phyloP scores from a whole-genome alignment of 2,797 vertebrate species.

The Lycodopsis pacificus region DNA sequence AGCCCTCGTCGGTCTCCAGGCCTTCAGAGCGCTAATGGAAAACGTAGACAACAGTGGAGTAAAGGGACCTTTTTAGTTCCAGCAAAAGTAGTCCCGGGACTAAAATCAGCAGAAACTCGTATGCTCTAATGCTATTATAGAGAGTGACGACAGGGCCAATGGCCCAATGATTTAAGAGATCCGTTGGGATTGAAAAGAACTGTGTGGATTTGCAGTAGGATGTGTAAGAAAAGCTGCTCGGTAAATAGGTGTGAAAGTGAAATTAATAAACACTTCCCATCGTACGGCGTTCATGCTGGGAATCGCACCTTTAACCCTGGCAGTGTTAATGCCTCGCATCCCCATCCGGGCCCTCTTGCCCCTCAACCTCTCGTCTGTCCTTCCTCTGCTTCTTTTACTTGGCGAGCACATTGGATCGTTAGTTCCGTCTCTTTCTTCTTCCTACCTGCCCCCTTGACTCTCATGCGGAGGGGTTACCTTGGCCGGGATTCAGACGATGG shows the following conservation, averaged over 20 bases:
- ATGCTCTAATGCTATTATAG: not conserved
- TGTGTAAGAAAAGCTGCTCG: not conserved
- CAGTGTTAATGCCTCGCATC: slow-evolving; percentile 1
- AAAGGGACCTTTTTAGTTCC: not conserved
- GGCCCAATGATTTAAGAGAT: not conserved
- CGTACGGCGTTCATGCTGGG: slow-evolving; percentile 7
- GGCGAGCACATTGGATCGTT: slow-evolving; percentile 2
- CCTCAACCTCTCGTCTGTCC: slow-evolving; percentile 38
- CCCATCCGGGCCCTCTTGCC: not conserved
- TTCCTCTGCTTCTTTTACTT: slow-evolving; percentile 5
- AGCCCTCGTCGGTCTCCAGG: not conserved
- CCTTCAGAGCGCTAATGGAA: not conserved
- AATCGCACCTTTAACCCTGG: slow-evolving; percentile 36
- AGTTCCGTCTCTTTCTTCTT: not conserved
- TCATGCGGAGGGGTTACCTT: slow-evolving; percentile 26
- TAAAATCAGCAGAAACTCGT: not conserved
- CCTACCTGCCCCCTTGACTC: slow-evolving; percentile 24
- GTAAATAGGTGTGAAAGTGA: slow-evolving; percentile 28
- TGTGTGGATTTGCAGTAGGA: slow-evolving; percentile 2
- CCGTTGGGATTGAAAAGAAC: not conserved
- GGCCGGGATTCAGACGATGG: slow-evolving; percentile 31
- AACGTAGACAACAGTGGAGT: not conserved
- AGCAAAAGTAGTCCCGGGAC: not conserved
- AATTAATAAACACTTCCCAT: slow-evolving; percentile 25
- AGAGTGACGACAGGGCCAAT: not conserved